Percentiles rank a stretch among this genome's conserved stretches.
Evolutionary conservation across 2,113 vertebrate genomes (phyloP).

Genomic region (Actenoides hombroni): DNA sequence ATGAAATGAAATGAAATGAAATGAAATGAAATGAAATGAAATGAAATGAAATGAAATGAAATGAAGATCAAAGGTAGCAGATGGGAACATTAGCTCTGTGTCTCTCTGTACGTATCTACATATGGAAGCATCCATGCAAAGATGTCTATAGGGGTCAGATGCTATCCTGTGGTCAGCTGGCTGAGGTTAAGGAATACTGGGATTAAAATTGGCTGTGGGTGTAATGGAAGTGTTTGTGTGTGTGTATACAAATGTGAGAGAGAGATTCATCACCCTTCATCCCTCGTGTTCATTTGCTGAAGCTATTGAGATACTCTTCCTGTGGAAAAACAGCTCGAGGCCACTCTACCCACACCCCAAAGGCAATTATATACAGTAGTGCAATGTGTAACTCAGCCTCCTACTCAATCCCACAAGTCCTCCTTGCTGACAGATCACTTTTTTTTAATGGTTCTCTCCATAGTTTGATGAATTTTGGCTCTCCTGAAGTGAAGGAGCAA

Average conservation of each 20-base stretch:
- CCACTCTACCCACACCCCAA: background rate
- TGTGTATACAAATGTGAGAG: background rate
- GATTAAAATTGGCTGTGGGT: background rate
- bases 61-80: background rate
- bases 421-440: background rate
- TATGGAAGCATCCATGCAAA: background rate
- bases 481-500: background rate
- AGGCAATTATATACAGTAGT: background rate
- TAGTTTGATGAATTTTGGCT: background rate
- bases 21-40: background rate
- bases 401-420: background rate
- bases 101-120: background rate
- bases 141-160: background rate
- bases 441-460: background rate
- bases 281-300: background rate
- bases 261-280: background rate
- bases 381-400: background rate
- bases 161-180: background rate
- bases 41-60: background rate
- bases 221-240: background rate
- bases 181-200: background rate
- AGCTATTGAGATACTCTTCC: background rate
- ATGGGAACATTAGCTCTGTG: background rate
- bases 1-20: background rate
- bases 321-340: background rate